Evolutionary conservation across 1,140 invertebrate genomes (phyloP).

Genomic region (Drosophila rhopaloa): DNA sequence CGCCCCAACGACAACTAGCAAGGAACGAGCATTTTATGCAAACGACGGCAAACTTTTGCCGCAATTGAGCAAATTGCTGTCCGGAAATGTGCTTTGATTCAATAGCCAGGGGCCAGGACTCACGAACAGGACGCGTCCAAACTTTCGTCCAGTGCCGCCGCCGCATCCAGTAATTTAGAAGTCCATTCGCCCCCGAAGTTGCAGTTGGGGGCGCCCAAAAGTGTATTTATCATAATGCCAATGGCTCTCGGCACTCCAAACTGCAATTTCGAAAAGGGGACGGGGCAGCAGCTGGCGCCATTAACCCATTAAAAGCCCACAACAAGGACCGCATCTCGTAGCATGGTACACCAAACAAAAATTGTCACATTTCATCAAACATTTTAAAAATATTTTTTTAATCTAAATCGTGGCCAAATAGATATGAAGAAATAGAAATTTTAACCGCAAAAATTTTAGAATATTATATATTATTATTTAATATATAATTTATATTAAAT

Average conservation of each 20-base stretch:
- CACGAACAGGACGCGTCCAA: conserved; percentile 34
- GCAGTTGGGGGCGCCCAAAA: conserved; percentile 52
- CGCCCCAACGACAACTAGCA: conserved; percentile 32
- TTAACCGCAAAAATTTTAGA: no score
- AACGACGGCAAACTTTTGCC: conserved; percentile 61
- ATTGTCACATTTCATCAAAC: no score
- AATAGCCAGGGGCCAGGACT: conserved; percentile 52
- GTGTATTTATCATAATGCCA: conserved; percentile 81
- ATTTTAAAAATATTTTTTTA: no score
- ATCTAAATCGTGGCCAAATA: no score
- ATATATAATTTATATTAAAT: no score
- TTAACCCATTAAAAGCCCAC: conserved; percentile 76
- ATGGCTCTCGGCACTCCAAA: conserved; percentile 35
- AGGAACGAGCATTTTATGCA: conserved; percentile 54
- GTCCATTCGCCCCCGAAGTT: conserved; percentile 52
- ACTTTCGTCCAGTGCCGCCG: conserved; percentile 38
- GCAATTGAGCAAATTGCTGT: conserved; percentile 77
- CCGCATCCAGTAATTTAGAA: conserved; percentile 65
- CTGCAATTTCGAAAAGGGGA: conserved; percentile 29
- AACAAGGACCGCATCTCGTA: conserved; percentile 73
- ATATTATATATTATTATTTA: no score
- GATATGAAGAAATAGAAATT: no score
- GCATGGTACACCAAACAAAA: not conserved
- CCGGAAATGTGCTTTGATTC: conserved; percentile 75
- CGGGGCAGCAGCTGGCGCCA: conserved; percentile 46